These are phyloP conservation scores for Camelus bactrianus DNA, from an alignment of 2,113 vertebrate genomes.

Conservation along the genomic window DNA sequence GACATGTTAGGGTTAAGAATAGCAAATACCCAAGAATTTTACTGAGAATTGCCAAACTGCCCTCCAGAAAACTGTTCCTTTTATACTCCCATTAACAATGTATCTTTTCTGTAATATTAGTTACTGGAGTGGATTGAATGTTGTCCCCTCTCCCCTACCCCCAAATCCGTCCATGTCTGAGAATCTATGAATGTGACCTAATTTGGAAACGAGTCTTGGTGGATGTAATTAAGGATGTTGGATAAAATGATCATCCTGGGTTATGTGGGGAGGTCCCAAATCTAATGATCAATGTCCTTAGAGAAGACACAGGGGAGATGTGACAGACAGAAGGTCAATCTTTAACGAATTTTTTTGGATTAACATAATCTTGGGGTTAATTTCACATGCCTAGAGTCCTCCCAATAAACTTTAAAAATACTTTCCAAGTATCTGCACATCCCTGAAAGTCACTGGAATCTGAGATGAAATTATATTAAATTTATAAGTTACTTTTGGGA, in stretches of 20 bases:
- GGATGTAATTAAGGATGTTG: not conserved
- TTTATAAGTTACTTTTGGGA: not conserved
- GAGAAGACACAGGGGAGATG: not conserved
- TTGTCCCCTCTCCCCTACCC: not conserved
- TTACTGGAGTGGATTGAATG: not conserved
- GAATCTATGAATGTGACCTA: not conserved
- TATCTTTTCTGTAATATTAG: not conserved
- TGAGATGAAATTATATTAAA: constrained; percentile 17
- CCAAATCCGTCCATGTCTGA: not conserved
- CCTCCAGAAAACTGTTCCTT: not conserved
- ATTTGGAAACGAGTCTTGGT: not conserved
- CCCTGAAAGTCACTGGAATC: not conserved
- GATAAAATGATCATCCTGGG: not conserved
- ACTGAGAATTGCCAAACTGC: not conserved
- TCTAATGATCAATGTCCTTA: not conserved
- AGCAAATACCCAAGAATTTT: not conserved
- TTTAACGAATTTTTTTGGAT: not conserved
- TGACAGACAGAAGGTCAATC: not conserved
- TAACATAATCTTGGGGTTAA: not conserved
- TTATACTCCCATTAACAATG: not conserved
- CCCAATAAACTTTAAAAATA: not conserved
- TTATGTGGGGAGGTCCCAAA: not conserved
- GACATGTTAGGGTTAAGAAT: not conserved
- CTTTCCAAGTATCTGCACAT: not conserved
- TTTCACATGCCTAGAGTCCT: not conserved